A percentile compares a stretch with the other conserved stretches of the same genome.
phyloP scores from a whole-genome alignment of 2,797 vertebrate genomes.

The Enteromius fasciolatus region DNA sequence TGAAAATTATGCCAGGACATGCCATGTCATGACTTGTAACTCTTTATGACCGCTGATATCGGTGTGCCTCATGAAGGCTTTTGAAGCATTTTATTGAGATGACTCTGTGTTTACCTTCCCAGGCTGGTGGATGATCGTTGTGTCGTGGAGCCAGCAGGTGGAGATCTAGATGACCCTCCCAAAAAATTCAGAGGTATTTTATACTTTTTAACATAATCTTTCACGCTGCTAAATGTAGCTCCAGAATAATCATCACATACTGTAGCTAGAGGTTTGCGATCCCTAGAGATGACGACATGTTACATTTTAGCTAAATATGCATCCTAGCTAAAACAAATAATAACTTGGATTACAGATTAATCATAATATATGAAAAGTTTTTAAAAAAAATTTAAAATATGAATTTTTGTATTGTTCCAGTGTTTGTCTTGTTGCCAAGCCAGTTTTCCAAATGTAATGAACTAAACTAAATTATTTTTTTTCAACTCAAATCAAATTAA shows the following conservation, averaged over 20 bases:
- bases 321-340: background rate
- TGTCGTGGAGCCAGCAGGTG: constrained; percentile 91
- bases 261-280: background rate
- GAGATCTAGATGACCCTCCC: constrained; percentile 93
- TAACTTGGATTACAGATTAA: background rate
- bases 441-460: background rate
- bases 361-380: background rate
- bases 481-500: background rate
- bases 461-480: background rate
- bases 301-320: background rate
- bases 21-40: background rate
- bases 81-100: constrained; percentile 14
- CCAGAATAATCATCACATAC: background rate
- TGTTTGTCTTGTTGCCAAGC: background rate
- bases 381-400: too few species aligned
- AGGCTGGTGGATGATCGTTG: constrained; percentile 97
- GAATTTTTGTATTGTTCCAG: background rate
- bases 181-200: constrained; percentile 95
- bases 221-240: background rate
- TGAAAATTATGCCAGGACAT: background rate
- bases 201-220: background rate
- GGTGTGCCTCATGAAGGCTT: background rate
- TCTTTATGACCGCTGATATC: background rate
- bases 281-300: background rate
- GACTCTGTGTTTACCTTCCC: constrained; percentile 28